These are phyloP conservation scores for Cerceris rybyensis DNA, from an alignment of 2,888 invertebrate species.

Conservation along the genomic window DNA sequence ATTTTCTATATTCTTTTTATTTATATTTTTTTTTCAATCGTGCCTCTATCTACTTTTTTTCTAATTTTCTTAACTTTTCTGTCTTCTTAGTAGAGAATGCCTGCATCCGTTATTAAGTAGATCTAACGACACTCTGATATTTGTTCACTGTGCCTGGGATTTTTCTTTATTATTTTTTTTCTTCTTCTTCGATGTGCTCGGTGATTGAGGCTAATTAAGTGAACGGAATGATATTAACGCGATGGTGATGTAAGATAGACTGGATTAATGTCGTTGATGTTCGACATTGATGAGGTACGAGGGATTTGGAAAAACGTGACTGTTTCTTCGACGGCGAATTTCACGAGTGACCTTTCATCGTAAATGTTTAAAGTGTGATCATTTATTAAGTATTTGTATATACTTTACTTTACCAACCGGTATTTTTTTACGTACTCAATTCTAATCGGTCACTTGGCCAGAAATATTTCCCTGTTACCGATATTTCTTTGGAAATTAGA, in stretches of 20 bases:
- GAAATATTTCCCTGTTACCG: no score
- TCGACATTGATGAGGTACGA: conserved; percentile 41
- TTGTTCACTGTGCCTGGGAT: conserved; percentile 5
- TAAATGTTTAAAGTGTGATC: not conserved
- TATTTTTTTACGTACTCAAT: no score
- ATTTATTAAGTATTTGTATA: not conserved
- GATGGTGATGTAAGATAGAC: not conserved
- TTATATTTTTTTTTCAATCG: conserved; percentile 64
- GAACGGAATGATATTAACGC: conserved; percentile 8
- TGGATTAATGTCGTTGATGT: not conserved
- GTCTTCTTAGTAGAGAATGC: conserved; percentile 18
- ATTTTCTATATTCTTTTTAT: conserved; percentile 61
- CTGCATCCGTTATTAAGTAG: conserved; percentile 29
- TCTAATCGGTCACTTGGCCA: no score
- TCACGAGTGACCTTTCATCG: conserved; percentile 22
- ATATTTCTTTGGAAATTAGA: no score
- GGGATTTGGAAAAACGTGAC: conserved; percentile 64
- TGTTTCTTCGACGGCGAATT: conserved; percentile 64
- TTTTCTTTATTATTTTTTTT: conserved; percentile 14
- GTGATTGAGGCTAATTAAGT: conserved; percentile 20
- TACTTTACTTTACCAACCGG: no score
- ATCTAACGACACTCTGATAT: conserved; percentile 20
- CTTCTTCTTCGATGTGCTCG: conserved; percentile 10
- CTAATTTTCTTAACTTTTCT: conserved; percentile 6
- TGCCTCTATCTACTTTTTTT: conserved; percentile 20